Percentiles rank a stretch among this genome's conserved stretches.
These are phyloP conservation scores for Temnothorax longispinosus DNA, from an alignment of 1,140 invertebrate species.

Conservation along the genomic window DNA sequence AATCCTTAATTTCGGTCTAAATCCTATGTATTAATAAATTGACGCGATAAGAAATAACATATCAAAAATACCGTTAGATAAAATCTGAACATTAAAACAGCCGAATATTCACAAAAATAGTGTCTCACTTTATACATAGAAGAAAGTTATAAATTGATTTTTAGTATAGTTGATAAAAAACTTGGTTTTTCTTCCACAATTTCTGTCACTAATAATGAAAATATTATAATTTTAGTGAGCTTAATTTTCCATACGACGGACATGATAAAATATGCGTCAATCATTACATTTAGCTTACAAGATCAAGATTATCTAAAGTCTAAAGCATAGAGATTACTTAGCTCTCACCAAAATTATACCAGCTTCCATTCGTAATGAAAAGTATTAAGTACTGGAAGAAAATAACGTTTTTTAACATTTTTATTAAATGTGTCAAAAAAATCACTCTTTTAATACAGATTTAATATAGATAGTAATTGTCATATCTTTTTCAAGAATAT, in stretches of 20 bases:
- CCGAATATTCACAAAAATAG: neutral
- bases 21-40: neutral
- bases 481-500: neutral
- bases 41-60: neutral
- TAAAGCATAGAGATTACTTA: neutral
- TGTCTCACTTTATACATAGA: constrained; percentile 1
- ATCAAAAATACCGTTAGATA: neutral
- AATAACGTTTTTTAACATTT: constrained; percentile 4
- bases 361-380: neutral
- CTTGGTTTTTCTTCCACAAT: neutral
- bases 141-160: neutral
- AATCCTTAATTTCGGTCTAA: neutral
- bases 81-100: neutral
- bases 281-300: neutral
- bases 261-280: neutral
- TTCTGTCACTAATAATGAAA: neutral
- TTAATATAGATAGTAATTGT: neutral
- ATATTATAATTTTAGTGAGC: constrained; percentile 2
- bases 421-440: constrained; percentile 16
- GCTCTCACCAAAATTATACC: neutral
- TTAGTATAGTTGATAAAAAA: neutral
- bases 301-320: neutral
- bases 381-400: neutral
- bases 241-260: neutral
- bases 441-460: neutral